Base-by-base conservation (phyloP, 1,140 invertebrate species). In the Hyposmocoma kahamanoa region DNA sequence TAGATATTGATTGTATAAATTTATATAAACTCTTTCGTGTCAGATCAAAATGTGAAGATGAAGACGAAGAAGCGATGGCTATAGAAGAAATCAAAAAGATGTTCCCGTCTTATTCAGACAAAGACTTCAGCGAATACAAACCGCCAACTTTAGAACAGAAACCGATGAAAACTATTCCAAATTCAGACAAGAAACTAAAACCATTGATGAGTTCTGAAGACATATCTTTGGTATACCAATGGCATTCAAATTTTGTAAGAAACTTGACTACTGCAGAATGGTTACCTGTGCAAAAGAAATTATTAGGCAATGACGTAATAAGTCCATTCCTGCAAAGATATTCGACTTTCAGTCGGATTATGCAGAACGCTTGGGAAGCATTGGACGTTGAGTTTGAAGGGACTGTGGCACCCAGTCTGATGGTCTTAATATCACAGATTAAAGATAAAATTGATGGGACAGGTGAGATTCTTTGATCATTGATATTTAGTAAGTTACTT, bases 31-130 rank as follows among this genome's bases (percentile, higher is more conserved):
- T n/a, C n/a, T n/a, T n/a, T n/a, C n/a, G n/a, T 74, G 72, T 47
- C 43, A 89, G 88, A 71, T 89, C 87, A 0, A 88, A 89, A 63
- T 89, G 89, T 42, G 88, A 90, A 53, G 86, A 87, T 21, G 83
- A 90, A 67, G 90, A 91, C 4, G 95, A 97, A 54, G 95, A 97
- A 34, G 90, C 94, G 53, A 88, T 91, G 49, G 89, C 91, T 0
- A 82, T 90, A 32, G 68, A 88, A 19, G 94, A 96, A 64, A 90
- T 97, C 8, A 81, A 86, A 43, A 76, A 90, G 66, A 86, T 93
- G 51, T 98, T 98, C 63, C 96, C 96, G 0, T 91, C 90, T 0
- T 92, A 91, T 67, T 85, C 90, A 2, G 89, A 94, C 28, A 66
- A 84, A 30, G 93, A 94, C 70, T 94, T 92, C 72, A 76, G 80